Conservation (phyloP, 2,888 invertebrate genomes). For the Cheilosia pagana region DNA sequence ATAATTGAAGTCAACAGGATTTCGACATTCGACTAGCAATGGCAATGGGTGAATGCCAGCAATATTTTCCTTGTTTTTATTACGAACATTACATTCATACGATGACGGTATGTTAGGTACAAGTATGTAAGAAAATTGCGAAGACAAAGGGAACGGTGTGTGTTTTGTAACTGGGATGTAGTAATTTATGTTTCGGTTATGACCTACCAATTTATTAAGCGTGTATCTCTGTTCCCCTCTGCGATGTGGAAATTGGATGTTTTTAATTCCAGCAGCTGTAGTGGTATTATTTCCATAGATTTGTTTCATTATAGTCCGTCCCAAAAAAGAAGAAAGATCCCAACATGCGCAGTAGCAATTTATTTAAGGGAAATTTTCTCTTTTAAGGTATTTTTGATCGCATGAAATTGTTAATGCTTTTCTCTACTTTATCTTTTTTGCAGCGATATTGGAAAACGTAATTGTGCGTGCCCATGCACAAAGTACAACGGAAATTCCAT, state of each 20-base stretch:
- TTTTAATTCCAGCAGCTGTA: constrained; percentile 66
- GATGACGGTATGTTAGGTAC: constrained; percentile 22
- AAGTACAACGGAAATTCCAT: too few relatives aligned
- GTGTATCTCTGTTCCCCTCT: constrained; percentile 26
- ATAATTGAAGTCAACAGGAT: constrained; percentile 74
- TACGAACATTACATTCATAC: constrained; percentile 34
- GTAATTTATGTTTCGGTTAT: constrained; percentile 67
- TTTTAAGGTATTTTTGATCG: too few relatives aligned
- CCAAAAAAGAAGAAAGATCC: too few relatives aligned
- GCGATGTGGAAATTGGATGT: constrained; percentile 58
- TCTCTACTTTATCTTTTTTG: too few relatives aligned
- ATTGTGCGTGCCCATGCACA: too few relatives aligned
- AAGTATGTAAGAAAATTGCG: constrained; percentile 50
- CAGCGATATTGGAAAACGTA: too few relatives aligned
- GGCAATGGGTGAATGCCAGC: constrained; percentile 48
- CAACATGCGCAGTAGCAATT: too few relatives aligned
- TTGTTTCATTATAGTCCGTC: constrained; percentile 9
- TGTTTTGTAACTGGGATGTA: constrained; percentile 42
- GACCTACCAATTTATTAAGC: constrained; percentile 65
- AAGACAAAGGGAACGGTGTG: constrained; percentile 49
- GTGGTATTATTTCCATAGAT: constrained; percentile 38
- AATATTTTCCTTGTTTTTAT: constrained; percentile 59
- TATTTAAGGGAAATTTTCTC: too few relatives aligned
- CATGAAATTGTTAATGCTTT: too few relatives aligned
- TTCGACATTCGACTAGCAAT: constrained; percentile 47